These are phyloP conservation scores for Lamellibrachia columna DNA, from an alignment of 2,888 invertebrate species.

Conservation along the genomic window DNA sequence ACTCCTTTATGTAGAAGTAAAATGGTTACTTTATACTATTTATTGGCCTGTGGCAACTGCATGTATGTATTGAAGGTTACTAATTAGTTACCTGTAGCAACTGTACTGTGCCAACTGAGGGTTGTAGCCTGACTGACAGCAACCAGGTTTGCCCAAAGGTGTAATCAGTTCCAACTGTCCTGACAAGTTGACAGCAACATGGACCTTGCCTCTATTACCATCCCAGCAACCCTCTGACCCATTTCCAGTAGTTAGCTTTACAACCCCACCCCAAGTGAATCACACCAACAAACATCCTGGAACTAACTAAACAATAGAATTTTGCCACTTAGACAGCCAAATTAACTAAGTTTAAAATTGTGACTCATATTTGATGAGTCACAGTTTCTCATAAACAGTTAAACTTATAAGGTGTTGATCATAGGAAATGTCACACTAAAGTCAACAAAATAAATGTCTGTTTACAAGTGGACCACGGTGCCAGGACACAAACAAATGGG, in stretches of 20 bases:
- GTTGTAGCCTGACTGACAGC: background rate
- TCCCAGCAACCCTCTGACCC: background rate
- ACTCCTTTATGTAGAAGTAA: background rate
- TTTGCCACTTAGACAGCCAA: background rate
- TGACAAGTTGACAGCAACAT: background rate
- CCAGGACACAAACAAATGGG: background rate
- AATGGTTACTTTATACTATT: background rate
- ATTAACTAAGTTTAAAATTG: background rate
- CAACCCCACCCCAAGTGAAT: background rate
- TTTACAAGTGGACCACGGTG: background rate
- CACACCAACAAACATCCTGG: background rate
- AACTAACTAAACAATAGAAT: background rate
- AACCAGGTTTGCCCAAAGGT: background rate
- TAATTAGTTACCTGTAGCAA: background rate
- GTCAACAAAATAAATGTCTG: background rate
- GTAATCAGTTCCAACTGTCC: background rate
- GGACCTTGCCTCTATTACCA: background rate
- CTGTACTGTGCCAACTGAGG: background rate
- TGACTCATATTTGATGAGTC: background rate
- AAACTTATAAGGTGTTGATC: background rate
- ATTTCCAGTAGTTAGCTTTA: background rate
- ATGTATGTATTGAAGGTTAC: no score
- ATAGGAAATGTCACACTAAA: background rate
- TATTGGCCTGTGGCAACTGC: no score
- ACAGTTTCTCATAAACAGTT: background rate